Conservation (phyloP, 2,888 invertebrate genomes). For the Anoncus sp. region DNA sequence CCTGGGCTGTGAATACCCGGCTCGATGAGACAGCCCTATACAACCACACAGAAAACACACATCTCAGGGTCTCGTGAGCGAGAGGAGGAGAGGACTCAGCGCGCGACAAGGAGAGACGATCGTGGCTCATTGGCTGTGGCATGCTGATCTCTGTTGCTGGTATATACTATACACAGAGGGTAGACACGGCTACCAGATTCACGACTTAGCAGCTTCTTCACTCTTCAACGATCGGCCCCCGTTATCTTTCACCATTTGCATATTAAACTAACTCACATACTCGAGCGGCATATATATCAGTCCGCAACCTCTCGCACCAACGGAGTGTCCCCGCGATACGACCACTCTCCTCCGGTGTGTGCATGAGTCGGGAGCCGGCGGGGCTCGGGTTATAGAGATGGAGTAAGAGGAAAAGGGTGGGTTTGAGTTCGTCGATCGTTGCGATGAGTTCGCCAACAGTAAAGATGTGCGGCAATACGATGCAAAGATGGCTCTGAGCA, state of each 20-base stretch:
- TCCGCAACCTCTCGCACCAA: slow-evolving; percentile 51
- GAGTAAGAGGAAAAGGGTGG: slow-evolving; percentile 15
- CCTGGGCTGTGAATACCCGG: slow-evolving; percentile 6
- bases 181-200: slow-evolving; percentile 82
- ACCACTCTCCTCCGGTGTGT: slow-evolving; percentile 41
- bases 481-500: slow-evolving; percentile 16
- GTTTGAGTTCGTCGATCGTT: slow-evolving; percentile 49
- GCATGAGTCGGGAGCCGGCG: slow-evolving; percentile 35
- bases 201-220: slow-evolving; percentile 80
- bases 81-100: slow-evolving; percentile 42
- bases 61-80: slow-evolving; percentile 38
- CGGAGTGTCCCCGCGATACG: slow-evolving; percentile 54
- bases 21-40: slow-evolving; percentile 23
- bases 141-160: slow-evolving; percentile 30
- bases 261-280: slow-evolving; percentile 83
- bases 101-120: slow-evolving; percentile 57
- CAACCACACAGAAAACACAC: slow-evolving; percentile 4
- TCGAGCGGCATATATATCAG: slow-evolving; percentile 80
- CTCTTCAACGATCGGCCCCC: slow-evolving; percentile 79
- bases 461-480: slow-evolving; percentile 45
- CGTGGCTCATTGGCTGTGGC: slow-evolving; percentile 54
- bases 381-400: slow-evolving; percentile 27
- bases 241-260: slow-evolving; percentile 82
- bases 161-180: slow-evolving; percentile 45
- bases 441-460: slow-evolving; percentile 40